Conservation (phyloP, 1,140 invertebrate species). For the Homalodisca vitripennis region DNA sequence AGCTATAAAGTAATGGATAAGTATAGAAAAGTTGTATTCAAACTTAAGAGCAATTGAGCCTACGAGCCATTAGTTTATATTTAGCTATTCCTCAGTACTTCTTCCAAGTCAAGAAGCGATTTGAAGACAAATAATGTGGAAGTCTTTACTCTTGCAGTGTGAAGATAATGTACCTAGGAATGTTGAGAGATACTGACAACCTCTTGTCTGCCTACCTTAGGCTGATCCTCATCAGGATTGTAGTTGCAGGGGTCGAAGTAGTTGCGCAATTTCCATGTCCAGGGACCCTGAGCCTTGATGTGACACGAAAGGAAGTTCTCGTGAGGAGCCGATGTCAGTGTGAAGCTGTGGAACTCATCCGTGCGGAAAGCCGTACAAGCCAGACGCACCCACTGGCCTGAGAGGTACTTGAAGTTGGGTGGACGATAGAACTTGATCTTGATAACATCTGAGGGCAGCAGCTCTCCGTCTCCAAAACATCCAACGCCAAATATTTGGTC, state of each 20-base stretch:
- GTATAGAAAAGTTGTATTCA: too few species aligned
- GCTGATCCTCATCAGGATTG: slow-evolving; percentile 79
- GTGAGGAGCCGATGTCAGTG: slow-evolving; percentile 96
- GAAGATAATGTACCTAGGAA: too few species aligned
- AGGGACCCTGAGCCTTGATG: slow-evolving; percentile 97
- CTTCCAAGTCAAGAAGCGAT: too few species aligned
- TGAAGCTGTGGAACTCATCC: slow-evolving; percentile 97
- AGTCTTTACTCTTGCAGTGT: too few species aligned
- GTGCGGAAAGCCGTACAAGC: slow-evolving; percentile 90
- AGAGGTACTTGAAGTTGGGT: slow-evolving; percentile 95
- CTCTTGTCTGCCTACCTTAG: slow-evolving; percentile 57
- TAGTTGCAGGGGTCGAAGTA: slow-evolving; percentile 96
- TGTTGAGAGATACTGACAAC: too few species aligned
- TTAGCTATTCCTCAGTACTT: too few species aligned
- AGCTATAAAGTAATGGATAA: too few species aligned
- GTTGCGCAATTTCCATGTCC: slow-evolving; percentile 98
- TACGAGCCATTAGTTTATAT: too few species aligned
- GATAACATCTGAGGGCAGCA: slow-evolving; percentile 93
- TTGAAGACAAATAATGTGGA: too few species aligned
- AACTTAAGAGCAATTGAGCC: too few species aligned
- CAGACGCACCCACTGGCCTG: slow-evolving; percentile 75
- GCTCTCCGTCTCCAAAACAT: slow-evolving; percentile 90
- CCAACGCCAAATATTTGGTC: slow-evolving; percentile 90
- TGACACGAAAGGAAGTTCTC: slow-evolving; percentile 97
- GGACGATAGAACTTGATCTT: slow-evolving; percentile 93